A percentile compares a stretch with the other conserved stretches of the same genome.
These are phyloP conservation scores for Sebastes matsubarae DNA, from an alignment of 2,797 vertebrate species.

Conservation along the genomic window DNA sequence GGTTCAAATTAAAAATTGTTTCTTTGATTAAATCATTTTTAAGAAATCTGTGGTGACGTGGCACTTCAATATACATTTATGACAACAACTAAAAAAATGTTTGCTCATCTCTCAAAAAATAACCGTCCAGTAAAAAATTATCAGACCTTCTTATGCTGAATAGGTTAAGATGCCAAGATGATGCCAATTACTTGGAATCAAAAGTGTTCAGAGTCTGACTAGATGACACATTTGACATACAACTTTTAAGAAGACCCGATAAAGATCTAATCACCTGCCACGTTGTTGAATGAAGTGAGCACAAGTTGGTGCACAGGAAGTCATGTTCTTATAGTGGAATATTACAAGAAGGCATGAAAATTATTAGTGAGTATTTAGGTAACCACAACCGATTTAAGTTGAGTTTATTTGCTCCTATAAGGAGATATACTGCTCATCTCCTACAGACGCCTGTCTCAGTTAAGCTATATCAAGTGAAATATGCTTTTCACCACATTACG, in stretches of 20 bases:
- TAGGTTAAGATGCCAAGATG: background rate
- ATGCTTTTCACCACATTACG: background rate
- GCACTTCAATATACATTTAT: background rate
- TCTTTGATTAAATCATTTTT: background rate
- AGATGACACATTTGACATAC: background rate
- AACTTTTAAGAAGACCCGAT: background rate
- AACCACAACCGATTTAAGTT: background rate
- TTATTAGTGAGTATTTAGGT: background rate
- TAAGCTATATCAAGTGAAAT: background rate
- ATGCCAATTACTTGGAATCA: background rate
- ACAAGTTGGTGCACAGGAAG: constrained; percentile 12
- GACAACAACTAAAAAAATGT: background rate
- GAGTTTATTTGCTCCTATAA: background rate
- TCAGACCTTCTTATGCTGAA: background rate
- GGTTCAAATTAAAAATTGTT: background rate
- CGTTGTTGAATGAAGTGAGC: background rate
- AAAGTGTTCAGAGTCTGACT: background rate
- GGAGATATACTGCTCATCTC: background rate
- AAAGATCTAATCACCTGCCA: constrained; percentile 4
- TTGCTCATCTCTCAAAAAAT: background rate
- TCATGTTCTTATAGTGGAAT: background rate
- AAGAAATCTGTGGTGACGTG: background rate
- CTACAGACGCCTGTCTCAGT: background rate
- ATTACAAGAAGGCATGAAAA: background rate
- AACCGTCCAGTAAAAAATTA: background rate